Evolutionary conservation across 2,888 invertebrate species (phyloP), one percentile per base, ranked within the genome.

Genomic region (Lasioglossum oenotherae): DNA sequence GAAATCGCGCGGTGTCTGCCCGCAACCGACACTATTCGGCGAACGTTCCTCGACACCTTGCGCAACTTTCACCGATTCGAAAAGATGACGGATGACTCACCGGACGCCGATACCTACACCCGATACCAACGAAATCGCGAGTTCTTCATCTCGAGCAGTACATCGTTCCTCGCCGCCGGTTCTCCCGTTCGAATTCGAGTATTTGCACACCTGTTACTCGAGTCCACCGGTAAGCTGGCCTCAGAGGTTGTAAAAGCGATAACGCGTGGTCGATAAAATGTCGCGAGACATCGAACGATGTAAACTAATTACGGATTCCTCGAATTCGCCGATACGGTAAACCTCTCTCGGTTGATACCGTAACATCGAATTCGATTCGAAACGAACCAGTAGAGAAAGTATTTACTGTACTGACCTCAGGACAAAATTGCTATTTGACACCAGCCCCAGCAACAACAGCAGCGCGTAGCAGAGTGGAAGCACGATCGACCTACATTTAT

Each of bases 401-500:
- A 31, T 31, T 31, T 31, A 10, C 57, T 53, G 53, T 67, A 87
- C 87, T 87, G 57, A 87, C 87, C 87, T 87, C 76, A 60, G 38
- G 49, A n/a, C 27, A 67, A 79, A 74, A 80, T 81, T 80, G 67
- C 73, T 76, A 87, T 80, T 81, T 60, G 38, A 80, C n/a, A 16
- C 1, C 60, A 27, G 60, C 60, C 27, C 5, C 60, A 16, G 27
- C 14, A 64, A 12, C 75, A 49, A 60, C 78, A n/a, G 78, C 35
- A n/a, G 71, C 53, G 77, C 57, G 80, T 77, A 82, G 73, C 75
- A 67, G 44, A 75, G 60, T 75, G 79, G 60, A 80, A 67, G 73
- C 75, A 74, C 81, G 75, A 12, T 77, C 80, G 71, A 78, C 84
- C 88, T 88, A 89, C 87, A 92, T 93, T 92, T 93, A 93, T 93